Percentiles rank a stretch among this genome's conserved stretches.
Conservation (phyloP, 2,113 vertebrate species). For the Dicrurus megarhynchus region DNA sequence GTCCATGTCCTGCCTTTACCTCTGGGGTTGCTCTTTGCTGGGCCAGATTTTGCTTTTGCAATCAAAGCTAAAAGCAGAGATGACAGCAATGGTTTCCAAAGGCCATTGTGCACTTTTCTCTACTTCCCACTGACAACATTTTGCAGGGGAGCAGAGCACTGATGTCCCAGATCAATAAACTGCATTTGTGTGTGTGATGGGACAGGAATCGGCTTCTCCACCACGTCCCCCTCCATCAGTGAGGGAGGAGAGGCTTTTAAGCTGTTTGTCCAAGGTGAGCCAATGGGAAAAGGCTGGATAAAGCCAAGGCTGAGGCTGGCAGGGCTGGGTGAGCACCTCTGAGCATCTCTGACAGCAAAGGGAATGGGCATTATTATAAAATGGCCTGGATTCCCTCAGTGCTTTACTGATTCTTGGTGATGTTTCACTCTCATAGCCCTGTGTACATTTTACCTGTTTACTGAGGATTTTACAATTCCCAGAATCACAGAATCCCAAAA, state of each 20-base stretch:
- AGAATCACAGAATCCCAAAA: too few species aligned
- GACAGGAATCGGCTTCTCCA: background rate
- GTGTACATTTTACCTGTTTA: too few species aligned
- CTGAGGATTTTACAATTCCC: too few species aligned
- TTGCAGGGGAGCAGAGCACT: background rate
- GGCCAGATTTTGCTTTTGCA: conserved; percentile 10
- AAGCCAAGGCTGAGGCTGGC: background rate
- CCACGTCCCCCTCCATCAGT: background rate
- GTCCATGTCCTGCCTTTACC: background rate
- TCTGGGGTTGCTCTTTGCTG: background rate
- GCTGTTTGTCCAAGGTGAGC: background rate
- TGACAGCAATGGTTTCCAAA: background rate
- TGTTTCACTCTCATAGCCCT: too few species aligned
- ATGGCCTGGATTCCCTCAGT: too few species aligned
- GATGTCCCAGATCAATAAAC: background rate
- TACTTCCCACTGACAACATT: background rate
- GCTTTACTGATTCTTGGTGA: too few species aligned
- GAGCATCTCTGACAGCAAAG: background rate
- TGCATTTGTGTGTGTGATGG: background rate
- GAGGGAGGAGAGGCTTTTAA: background rate
- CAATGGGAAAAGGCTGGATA: too few species aligned
- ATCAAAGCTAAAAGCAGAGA: background rate
- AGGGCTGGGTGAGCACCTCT: background rate
- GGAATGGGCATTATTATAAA: accelerated
- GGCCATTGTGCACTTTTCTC: background rate